Evolutionary conservation across 2,797 vertebrate genomes (phyloP).

Genomic region (Odontamblyopus rebecca): DNA sequence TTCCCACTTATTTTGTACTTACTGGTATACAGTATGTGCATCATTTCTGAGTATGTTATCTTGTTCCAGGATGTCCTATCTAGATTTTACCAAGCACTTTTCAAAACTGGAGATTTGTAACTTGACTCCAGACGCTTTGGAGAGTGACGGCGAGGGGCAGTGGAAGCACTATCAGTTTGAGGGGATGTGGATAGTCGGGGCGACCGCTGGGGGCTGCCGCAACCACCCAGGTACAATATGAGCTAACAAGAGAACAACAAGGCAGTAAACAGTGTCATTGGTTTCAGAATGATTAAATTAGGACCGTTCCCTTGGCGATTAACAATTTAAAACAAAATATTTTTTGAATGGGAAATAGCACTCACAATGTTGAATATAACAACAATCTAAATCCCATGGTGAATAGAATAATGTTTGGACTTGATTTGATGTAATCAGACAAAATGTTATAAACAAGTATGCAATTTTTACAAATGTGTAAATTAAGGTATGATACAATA

Average conservation of each 20-base stretch:
- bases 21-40: background rate
- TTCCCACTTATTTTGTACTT: background rate
- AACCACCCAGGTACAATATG: constrained; percentile 62
- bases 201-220: constrained; percentile 76
- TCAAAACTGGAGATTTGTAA: constrained; percentile 79
- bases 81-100: constrained; percentile 71
- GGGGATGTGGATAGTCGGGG: constrained; percentile 75
- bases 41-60: background rate
- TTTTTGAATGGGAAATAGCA: no score
- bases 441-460: no score
- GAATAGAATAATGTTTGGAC: no score
- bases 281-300: no score
- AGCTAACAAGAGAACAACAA: background rate
- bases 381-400: no score
- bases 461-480: no score
- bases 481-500: no score
- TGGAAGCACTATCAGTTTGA: constrained; percentile 75
- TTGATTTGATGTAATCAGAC: no score
- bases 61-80: constrained; percentile 72
- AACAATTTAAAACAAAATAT: no score
- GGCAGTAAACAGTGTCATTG: no score
- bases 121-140: constrained; percentile 74
- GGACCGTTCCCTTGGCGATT: no score
- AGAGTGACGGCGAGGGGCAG: constrained; percentile 32
- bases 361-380: no score